A percentile compares a stretch with the other conserved stretches of the same genome.
Conservation (phyloP, 2,888 invertebrate species). For the Mesorhabditis spiculigera region DNA sequence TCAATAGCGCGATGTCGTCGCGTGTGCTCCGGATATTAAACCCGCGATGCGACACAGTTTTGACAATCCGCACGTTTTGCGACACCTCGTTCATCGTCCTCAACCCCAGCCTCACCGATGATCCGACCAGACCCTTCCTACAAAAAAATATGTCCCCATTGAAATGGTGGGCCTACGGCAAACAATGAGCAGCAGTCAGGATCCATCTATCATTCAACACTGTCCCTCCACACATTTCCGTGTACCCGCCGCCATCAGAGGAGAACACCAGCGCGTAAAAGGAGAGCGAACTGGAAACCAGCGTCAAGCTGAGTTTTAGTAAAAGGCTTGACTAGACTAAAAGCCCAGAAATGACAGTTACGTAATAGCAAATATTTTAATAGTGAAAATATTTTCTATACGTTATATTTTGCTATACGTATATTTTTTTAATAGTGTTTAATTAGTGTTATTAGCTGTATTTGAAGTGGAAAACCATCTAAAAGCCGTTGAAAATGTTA, state of each 20-base stretch:
- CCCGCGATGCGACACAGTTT: neutral
- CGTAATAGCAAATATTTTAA: neutral
- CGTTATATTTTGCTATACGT: too few relatives aligned
- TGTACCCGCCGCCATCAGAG: conserved; percentile 13
- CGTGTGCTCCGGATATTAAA: neutral
- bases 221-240: conserved; percentile 33
- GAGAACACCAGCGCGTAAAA: conserved; percentile 13
- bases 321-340: too few relatives aligned
- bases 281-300: neutral
- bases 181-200: conserved; percentile 38
- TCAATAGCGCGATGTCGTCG: neutral
- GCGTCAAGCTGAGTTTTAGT: too few relatives aligned
- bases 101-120: neutral
- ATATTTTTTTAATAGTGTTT: too few relatives aligned
- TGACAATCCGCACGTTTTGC: neutral
- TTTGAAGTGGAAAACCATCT: too few relatives aligned
- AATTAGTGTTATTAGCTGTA: too few relatives aligned
- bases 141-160: neutral
- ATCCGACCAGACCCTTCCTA: neutral
- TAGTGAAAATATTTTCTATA: too few relatives aligned
- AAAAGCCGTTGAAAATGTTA: too few relatives aligned
- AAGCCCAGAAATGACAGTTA: neutral
- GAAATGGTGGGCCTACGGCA: neutral
- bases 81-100: neutral
- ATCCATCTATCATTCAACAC: conserved; percentile 28